Conservation (phyloP, 2,888 invertebrate genomes). For the Meghimatium bilineatum region DNA sequence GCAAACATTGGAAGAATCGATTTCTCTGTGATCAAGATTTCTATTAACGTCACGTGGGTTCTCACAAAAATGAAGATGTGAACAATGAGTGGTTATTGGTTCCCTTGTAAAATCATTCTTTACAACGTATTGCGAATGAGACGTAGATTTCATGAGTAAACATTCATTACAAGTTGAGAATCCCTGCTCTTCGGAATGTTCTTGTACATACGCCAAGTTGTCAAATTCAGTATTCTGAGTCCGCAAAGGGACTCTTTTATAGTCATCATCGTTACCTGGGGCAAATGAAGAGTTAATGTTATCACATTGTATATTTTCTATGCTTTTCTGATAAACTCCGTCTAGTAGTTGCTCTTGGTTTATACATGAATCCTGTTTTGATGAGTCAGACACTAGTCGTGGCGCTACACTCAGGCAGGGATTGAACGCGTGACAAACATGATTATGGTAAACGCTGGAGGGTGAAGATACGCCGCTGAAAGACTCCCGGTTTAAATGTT, state of each 20-base stretch:
- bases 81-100: not conserved
- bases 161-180: not conserved
- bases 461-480: not conserved
- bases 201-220: too few relatives aligned
- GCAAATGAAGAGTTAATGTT: not conserved
- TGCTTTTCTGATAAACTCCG: not conserved
- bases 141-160: not conserved
- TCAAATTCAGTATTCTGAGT: not conserved
- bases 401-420: not conserved
- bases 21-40: too few relatives aligned
- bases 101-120: too few relatives aligned
- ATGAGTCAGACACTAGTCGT: not conserved
- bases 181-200: not conserved
- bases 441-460: not conserved
- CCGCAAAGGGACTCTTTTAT: too few relatives aligned
- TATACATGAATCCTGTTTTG: not conserved
- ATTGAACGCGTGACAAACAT: not conserved
- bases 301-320: not conserved
- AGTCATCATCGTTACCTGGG: not conserved
- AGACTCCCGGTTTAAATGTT: not conserved
- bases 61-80: not conserved
- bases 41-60: too few relatives aligned
- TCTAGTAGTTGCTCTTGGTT: not conserved
- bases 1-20: not conserved
- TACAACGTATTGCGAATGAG: too few relatives aligned